These are phyloP conservation scores for Melospiza georgiana DNA, from an alignment of 2,113 vertebrate genomes.

Conservation along the genomic window DNA sequence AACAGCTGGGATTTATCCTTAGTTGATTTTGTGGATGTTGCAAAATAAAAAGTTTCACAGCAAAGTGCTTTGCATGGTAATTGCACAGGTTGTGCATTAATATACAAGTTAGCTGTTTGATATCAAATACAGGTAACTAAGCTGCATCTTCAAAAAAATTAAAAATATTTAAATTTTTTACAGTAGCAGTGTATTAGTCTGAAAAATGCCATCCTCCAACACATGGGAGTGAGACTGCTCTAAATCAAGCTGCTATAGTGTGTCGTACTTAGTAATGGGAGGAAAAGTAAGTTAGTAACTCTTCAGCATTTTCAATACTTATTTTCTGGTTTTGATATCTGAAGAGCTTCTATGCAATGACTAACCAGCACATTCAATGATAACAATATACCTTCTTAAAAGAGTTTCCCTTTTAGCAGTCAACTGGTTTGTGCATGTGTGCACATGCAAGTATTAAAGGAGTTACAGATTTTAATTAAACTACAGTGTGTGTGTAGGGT, in stretches of 20 bases:
- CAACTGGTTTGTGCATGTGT: not conserved
- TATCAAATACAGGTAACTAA: not conserved
- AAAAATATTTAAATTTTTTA: not conserved
- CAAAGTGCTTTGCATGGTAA: not conserved
- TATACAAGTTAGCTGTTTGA: not conserved
- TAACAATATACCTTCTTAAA: not conserved
- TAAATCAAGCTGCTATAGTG: not conserved
- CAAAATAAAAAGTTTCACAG: not conserved
- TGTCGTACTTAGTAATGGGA: not conserved
- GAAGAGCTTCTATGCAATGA: not conserved
- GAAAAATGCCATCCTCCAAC: not conserved
- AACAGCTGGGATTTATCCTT: not conserved
- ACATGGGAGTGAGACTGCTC: not conserved
- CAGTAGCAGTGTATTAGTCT: not conserved
- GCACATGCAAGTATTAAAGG: fast-evolving
- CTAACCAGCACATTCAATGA: not conserved
- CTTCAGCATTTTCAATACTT: not conserved
- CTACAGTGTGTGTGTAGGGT: not conserved
- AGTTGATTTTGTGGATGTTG: not conserved
- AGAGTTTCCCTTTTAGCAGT: not conserved
- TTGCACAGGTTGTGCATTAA: fast-evolving
- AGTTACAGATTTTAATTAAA: not conserved
- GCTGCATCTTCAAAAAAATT: not conserved
- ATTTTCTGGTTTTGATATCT: not conserved
- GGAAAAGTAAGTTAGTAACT: not conserved